Evolutionary conservation across 2,888 invertebrate species (phyloP), one percentile per base, ranked within the genome.

Genomic region (Apamea sordens): DNA sequence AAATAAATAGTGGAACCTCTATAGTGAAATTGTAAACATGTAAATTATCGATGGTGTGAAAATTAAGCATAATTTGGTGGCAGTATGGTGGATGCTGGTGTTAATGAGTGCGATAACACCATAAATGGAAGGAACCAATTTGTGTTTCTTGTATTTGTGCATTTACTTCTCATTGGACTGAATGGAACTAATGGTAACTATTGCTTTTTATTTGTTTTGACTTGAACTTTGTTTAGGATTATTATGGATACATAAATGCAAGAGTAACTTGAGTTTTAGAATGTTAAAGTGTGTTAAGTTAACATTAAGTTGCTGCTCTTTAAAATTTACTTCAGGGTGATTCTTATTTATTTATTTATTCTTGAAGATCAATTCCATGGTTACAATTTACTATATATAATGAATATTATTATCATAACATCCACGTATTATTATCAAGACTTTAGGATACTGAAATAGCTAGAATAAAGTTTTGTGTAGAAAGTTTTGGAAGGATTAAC

Each of bases 1-100:
- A 89, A 88, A 87, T 87, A 89, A 89, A 89, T 85, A 86, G 90
- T 91, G 89, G 83, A 89, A 88, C 78, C 69, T 80, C 72, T 83
- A 70, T 86, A 89, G 93, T 93, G 92, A 90, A 90, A 90, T 92
- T 89, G 90, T 92, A 93, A 95, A 94, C 92, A 96, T 96, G 96
- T 96, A 95, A 96, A 93, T 94, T 94, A 92, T 94, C 91, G 91
- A 92, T 94, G 94, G 93, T 94, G 95, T 94, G 93, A 93, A 92
- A 94, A 94, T 94, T 93, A 91, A 90, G 93, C 92, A 94, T 94
- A 93, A 95, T 94, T 94, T 91, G 90, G 96, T 95, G 96, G 95
- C 96, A 97, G 96, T 94, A 97, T 97, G 96, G 96, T 97, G 95
- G 94, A 95, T 96, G 95, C 93, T 94, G 95, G 96, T 96, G 96